These are phyloP conservation scores for Epinephelus moara DNA, from an alignment of 2,113 vertebrate species.

Conservation along the genomic window DNA sequence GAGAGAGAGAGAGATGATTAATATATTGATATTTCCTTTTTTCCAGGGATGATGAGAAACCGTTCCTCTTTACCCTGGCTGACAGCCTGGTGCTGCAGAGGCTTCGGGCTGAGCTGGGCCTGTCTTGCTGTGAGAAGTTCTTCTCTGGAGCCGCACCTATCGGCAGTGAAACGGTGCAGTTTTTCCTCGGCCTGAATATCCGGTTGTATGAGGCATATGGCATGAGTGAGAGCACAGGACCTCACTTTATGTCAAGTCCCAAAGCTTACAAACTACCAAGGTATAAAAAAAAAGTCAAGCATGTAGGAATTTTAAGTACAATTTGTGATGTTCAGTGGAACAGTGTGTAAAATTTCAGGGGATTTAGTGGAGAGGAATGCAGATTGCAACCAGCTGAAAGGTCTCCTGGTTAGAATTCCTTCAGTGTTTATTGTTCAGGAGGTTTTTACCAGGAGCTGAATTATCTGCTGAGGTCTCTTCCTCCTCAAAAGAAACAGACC, in stretches of 20 bases:
- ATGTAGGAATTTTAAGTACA: not conserved
- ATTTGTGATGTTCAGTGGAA: not conserved
- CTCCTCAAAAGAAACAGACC: no score
- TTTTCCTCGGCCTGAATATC: conserved; percentile 91
- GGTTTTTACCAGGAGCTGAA: no score
- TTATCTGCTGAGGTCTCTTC: no score
- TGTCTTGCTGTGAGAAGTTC: conserved; percentile 88
- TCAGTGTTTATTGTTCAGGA: no score
- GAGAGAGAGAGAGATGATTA: not conserved
- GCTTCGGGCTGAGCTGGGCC: conserved; percentile 86
- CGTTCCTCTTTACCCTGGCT: conserved; percentile 84
- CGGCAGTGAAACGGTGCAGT: conserved; percentile 84
- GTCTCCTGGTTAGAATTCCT: no score
- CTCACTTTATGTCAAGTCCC: conserved; percentile 90
- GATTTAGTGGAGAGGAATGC: no score
- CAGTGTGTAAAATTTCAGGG: no score
- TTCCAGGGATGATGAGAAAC: conserved; percentile 85
- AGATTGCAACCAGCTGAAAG: no score
- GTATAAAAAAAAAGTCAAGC: conserved; percentile 64
- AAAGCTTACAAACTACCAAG: conserved; percentile 84
- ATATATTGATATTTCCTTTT: not conserved
- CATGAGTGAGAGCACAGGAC: conserved; percentile 92
- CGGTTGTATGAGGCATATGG: conserved; percentile 89
- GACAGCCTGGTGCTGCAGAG: conserved; percentile 89
- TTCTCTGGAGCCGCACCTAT: conserved; percentile 91